Evolutionary conservation across 2,888 invertebrate species (phyloP), one percentile per base, ranked within the genome.

Genomic region (Griposia aprilina): DNA sequence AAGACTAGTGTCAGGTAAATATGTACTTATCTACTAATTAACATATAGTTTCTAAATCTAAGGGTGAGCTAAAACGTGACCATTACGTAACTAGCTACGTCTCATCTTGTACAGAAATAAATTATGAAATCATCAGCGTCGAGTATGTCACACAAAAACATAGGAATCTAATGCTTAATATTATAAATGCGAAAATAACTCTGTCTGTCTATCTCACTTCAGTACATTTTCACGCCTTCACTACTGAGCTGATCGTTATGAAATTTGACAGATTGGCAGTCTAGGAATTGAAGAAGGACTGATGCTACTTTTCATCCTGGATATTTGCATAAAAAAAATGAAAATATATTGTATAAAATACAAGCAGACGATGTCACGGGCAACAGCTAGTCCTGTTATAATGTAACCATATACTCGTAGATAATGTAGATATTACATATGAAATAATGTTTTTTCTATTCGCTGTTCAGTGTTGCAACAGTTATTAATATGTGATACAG

Each of bases 21-120:
- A 69, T 76, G 41, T 57, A 41, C 26, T 41, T 70, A 50, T 17
- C 4, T 23, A 69, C 45, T 71, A 80, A 83, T 84, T 75, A 84
- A 57, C 81, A 84, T 81, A 74, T 81, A 74, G 73, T 78, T 81
- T 81, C 63, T 77, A 57, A 41, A 75, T 57, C 11, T 69, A 77
- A 81, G 83, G 79, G 78, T 76, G 74, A 83, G 66, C 65, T 59
- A 60, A 41, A 68, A 74, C 73, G 57, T 75, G 76, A 73, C 2
- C 41, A 78, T 86, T 77, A 77, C 77, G 87, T 87, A 84, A 88
- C 59, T 59, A 23, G 15, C 71, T 76, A n/a, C 78, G 74, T 60
- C 74, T 84, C 76, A 81, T 86, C 75, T 79, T 17, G 67, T 52
- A 73, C 70, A 66, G 79, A 85, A 87, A 89, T 84, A 88, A 82